Conservation (phyloP, 1,140 invertebrate species). For the Onthophagus taurus region DNA sequence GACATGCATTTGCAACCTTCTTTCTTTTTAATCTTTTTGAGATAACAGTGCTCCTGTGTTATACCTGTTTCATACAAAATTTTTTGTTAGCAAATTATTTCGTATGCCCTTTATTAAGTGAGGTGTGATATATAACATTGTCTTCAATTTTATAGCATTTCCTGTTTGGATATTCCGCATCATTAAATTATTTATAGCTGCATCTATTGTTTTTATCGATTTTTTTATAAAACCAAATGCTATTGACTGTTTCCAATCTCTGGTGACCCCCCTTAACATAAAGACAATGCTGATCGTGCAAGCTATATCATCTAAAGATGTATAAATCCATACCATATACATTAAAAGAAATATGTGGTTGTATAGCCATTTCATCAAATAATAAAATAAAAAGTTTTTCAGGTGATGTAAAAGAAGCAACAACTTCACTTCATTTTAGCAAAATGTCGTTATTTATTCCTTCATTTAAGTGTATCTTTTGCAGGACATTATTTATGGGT, state of each 20-base stretch:
- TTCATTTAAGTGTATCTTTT: too few relatives aligned
- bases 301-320: neutral
- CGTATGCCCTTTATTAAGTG: conserved; percentile 16
- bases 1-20: too few relatives aligned
- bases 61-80: conserved; percentile 14
- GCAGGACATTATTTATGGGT: neutral
- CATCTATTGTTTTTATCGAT: neutral
- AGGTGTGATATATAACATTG: conserved; percentile 5
- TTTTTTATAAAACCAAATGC: neutral
- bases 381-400: neutral
- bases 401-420: neutral
- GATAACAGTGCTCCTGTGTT: conserved; percentile 16
- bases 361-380: neutral
- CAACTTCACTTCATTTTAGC: neutral
- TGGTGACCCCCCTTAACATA: too few relatives aligned
- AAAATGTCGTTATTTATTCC: neutral
- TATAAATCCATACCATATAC: neutral
- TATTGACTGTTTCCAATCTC: too few relatives aligned
- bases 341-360: neutral
- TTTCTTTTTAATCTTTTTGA: conserved; percentile 16
- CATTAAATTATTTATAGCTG: conserved; percentile 11
- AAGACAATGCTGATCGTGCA: neutral
- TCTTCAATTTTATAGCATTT: conserved; percentile 14
- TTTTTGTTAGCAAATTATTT: conserved; percentile 15
- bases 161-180: neutral